These are phyloP conservation scores for Drosophila emarginata DNA, from an alignment of 2,888 invertebrate genomes.

Conservation along the genomic window DNA sequence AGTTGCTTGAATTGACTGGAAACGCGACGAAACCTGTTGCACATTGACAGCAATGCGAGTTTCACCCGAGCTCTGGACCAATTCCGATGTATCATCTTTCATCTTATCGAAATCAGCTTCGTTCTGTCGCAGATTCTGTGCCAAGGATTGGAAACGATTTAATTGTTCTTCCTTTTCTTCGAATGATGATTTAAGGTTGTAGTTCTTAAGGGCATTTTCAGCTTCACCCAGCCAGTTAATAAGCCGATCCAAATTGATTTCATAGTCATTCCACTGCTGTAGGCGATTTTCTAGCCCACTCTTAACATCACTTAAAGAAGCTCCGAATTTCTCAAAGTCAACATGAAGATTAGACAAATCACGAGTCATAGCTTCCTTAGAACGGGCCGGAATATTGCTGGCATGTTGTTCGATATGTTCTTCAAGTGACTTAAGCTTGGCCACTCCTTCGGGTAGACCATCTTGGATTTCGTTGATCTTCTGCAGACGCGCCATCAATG, in stretches of 20 bases:
- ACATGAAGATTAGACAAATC: slow-evolving; percentile 91
- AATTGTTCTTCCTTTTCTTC: slow-evolving; percentile 96
- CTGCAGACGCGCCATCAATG: slow-evolving; percentile 90
- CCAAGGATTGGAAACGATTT: slow-evolving; percentile 93
- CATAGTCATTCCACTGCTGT: slow-evolving; percentile 96
- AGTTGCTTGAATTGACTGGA: slow-evolving; percentile 94
- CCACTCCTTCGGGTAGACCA: slow-evolving; percentile 89
- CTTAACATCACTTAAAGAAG: slow-evolving; percentile 89
- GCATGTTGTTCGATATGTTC: slow-evolving; percentile 89
- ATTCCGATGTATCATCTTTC: slow-evolving; percentile 92
- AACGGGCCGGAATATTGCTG: slow-evolving; percentile 89
- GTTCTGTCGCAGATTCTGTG: slow-evolving; percentile 90
- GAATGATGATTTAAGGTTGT: slow-evolving; percentile 90
- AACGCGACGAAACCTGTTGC: slow-evolving; percentile 94
- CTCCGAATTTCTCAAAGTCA: slow-evolving; percentile 91
- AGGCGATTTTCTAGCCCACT: slow-evolving; percentile 92
- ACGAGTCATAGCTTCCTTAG: slow-evolving; percentile 92
- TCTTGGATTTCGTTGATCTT: slow-evolving; percentile 92
- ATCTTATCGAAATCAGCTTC: slow-evolving; percentile 94
- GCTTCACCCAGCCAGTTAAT: slow-evolving; percentile 93
- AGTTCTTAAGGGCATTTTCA: slow-evolving; percentile 93
- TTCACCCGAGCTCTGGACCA: slow-evolving; percentile 93
- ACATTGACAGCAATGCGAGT: slow-evolving; percentile 93
- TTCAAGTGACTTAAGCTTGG: slow-evolving; percentile 89
- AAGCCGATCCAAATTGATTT: slow-evolving; percentile 91